These are phyloP conservation scores for Takifugu rubripes DNA, from an alignment of 2,797 vertebrate genomes.

Conservation along the genomic window DNA sequence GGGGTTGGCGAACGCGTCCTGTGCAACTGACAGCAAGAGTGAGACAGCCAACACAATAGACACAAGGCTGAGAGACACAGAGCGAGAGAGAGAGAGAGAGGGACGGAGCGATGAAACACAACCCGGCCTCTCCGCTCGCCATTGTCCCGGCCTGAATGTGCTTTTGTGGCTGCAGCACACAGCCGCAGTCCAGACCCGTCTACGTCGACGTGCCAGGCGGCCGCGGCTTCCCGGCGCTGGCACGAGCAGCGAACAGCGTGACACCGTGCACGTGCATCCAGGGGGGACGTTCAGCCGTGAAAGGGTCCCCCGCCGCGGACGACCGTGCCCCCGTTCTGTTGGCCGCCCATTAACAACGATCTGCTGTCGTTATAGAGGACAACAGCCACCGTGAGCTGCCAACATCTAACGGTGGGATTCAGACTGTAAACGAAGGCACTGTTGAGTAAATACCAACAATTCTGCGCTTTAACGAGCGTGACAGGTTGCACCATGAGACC, in stretches of 20 bases:
- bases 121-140: conserved; percentile 49
- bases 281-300: conserved; percentile 21
- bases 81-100: neutral
- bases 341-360: neutral
- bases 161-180: conserved; percentile 60
- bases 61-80: conserved; percentile 25
- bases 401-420: neutral
- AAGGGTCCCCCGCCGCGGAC: conserved; percentile 1
- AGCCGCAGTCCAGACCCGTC: conserved; percentile 55
- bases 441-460: neutral
- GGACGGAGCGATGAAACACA: conserved; percentile 40
- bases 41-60: conserved; percentile 42
- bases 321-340: neutral
- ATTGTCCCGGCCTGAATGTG: conserved; percentile 70
- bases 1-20: neutral
- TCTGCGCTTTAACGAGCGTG: no score
- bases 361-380: neutral
- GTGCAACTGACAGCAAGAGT: neutral
- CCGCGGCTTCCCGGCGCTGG: conserved; percentile 41
- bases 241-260: conserved; percentile 32
- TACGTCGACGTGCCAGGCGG: conserved; percentile 58
- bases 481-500: no score
- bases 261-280: conserved; percentile 4
- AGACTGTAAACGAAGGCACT: neutral
- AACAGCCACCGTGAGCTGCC: neutral